phyloP scores from a whole-genome alignment of 1,140 invertebrate species.

The Pteromalus puparum region DNA sequence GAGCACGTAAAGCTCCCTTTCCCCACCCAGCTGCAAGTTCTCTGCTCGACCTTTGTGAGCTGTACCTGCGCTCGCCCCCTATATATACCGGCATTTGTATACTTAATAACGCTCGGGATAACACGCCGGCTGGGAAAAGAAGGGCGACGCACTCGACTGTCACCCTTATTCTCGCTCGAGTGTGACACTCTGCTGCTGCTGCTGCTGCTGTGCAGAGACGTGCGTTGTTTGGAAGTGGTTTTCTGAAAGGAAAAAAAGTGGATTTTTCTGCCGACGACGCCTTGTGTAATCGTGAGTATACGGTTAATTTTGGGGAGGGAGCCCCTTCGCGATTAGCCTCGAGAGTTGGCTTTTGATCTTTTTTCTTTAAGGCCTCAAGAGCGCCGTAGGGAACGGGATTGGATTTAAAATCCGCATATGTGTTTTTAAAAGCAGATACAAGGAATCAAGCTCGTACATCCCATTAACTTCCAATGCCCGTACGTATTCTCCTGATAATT shows the following conservation, averaged over 20 bases:
- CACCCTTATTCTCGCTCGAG: constrained; percentile 35
- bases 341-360: not conserved
- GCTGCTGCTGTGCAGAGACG: not conserved
- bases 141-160: constrained; percentile 48
- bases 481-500: not conserved
- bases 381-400: no score
- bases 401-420: no score
- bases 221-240: constrained; percentile 24
- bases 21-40: not conserved
- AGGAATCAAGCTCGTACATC: no score
- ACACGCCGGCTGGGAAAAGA: constrained; percentile 22
- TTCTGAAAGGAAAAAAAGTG: not conserved
- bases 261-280: not conserved
- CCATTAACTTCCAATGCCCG: no score
- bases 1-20: constrained; percentile 51
- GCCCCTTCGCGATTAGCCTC: not conserved
- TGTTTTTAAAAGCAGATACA: no score
- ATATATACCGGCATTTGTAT: constrained; percentile 65
- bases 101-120: constrained; percentile 69
- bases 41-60: not conserved
- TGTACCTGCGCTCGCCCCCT: not conserved
- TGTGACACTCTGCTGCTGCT: not conserved
- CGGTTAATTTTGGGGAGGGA: not conserved
- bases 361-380: not conserved
- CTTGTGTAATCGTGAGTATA: not conserved